These are phyloP conservation scores for Bostrychus sinensis DNA, from an alignment of 2,113 vertebrate genomes.

Conservation along the genomic window DNA sequence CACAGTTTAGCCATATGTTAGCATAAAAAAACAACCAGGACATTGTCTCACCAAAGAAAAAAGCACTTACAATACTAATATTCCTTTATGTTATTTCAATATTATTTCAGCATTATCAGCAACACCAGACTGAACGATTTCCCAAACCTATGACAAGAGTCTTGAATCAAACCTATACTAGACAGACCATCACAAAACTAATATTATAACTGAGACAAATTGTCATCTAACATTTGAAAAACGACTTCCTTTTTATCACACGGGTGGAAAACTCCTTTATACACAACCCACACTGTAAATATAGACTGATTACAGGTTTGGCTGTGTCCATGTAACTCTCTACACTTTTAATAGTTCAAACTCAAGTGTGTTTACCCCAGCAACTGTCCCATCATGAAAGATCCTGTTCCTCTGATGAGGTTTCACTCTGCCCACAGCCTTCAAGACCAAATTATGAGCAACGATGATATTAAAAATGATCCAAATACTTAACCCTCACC, in stretches of 20 bases:
- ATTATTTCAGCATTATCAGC: no score
- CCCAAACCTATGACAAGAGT: neutral
- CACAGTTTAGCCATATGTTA: no score
- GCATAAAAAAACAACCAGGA: no score
- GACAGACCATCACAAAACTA: constrained; percentile 29
- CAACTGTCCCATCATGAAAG: constrained; percentile 30
- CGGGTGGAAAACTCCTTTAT: neutral
- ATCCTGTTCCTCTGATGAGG: constrained; percentile 41
- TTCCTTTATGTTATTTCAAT: no score
- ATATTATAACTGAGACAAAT: constrained; percentile 13
- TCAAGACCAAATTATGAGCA: constrained; percentile 47
- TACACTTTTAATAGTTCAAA: constrained; percentile 34
- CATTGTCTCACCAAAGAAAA: no score
- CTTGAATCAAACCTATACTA: constrained; percentile 16
- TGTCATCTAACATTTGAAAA: constrained; percentile 18
- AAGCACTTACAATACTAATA: no score
- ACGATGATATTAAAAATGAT: constrained; percentile 49
- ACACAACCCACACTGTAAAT: constrained; percentile 13
- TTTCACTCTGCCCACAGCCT: constrained; percentile 43
- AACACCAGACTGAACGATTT: neutral
- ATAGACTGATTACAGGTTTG: constrained; percentile 3
- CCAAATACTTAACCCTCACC: constrained; percentile 55
- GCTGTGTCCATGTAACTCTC: constrained; percentile 8
- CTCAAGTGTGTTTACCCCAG: constrained; percentile 39
- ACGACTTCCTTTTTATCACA: constrained; percentile 18